Base-by-base conservation (phyloP, 1,140 invertebrate genomes). In the Asbolus verrucosus region DNA sequence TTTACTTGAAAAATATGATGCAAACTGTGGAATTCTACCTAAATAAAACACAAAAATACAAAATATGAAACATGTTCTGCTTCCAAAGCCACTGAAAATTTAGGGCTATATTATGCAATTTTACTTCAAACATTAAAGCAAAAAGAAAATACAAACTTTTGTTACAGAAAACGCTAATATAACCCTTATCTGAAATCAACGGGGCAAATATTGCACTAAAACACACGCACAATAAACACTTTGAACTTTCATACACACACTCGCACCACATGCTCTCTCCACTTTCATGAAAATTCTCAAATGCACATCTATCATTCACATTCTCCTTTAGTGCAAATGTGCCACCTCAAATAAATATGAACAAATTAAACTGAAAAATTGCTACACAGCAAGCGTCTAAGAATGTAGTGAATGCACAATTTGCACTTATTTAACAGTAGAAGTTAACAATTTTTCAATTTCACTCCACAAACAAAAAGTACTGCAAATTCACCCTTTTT, bases 21-120 rank as follows among this genome's bases (percentile, higher is more conserved):
- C 71, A 75, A 71, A 39, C 62, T 73, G 76, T 43, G 67, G 76
- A 74, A 68, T 76, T 76, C 75, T 73, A 73, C 77, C 75, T 78
- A 76, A 74, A 78, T 76, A 76, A 78, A 78, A 78, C 67, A 75
- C 69, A 75, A 77, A 77, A 76, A 77, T 72, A 69, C 72, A 75
- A 70, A 65, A 77, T 71, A 77, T 76, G 72, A 77, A 76, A 78
- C 75, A 73, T 75, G 72, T 73, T 73, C 77, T 78, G 74, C 72
- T 73, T 73, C 69, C 71, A 76, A 78, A 76, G 70, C 68, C 75
- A 77, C 76, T 76, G 69, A 70, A 78, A 76, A 73, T 69, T 70
- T 24, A 67, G 67, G 73, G 75, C 69, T 76, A 71, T 69, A 70
- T 76, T 76, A 78, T 72, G 15, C 15, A 21, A 62, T 50, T 24